Base-by-base conservation (phyloP, 1,140 invertebrate species). In the Musca vetustissima region DNA sequence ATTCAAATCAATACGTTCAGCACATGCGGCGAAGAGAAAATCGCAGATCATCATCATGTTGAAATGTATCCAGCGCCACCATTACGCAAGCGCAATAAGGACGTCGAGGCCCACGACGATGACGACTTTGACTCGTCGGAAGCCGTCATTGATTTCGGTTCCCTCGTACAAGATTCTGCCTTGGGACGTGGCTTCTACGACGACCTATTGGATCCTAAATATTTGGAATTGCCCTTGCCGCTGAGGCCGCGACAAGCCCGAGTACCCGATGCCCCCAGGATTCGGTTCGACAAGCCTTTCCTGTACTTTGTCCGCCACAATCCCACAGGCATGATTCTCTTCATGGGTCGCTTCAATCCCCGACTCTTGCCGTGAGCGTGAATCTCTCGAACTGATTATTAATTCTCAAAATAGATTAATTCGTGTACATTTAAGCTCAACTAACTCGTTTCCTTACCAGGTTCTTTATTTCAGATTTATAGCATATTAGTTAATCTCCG, bases 301-400 rank as follows among this genome's bases (percentile, higher is more conserved):
- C 83, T 95, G 4, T 95, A 92, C 77, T 91, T 93, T 71, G 91
- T 94, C 14, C 86, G 93, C 75, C 93, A 95, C 77, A 94, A 94
- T 82, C 93, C 92, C 2, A 92, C 92, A 8, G 92, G 93, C 69
- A 88, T 94, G 83, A 92, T 95, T 73, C 83, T 95, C 47, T 91
- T 93, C 76, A 92, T 93, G 85, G 92, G 92, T 53, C 85, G 92
- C 76, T 94, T 93, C 82, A 93, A 93, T 82, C 92, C 92, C 14
- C 86, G 91, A 83, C 85, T 93, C 75, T 77, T 93, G 78, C 90
- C 90, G 72, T 81, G 75, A 81, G 15, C 61, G 2, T 17, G 22
- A 52, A 19, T 43, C 6, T 11, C 36, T 43, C 36, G 36, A 43
- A 43, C 36, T 43, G 36, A 43, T 43, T 8, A 43, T 43, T 43